These are phyloP conservation scores for Chrysaora quinquecirrha DNA, from an alignment of 30 jellyfish, hydroid and myxozoan genomes.

Conservation along the genomic window DNA sequence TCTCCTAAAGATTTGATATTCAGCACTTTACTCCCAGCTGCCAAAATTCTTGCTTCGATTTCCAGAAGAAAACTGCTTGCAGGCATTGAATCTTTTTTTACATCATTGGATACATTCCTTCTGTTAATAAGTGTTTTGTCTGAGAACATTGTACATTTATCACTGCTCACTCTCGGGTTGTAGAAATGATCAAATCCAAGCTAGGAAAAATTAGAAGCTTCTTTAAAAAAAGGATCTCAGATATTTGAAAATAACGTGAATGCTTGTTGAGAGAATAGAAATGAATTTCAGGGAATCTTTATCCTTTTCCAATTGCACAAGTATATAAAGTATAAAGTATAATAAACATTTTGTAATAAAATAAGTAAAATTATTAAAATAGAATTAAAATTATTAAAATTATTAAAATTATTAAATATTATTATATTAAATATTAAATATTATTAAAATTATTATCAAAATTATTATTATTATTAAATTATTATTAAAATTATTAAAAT, in stretches of 20 bases:
- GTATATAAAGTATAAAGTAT: not conserved
- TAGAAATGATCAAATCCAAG: slow-evolving; percentile 40
- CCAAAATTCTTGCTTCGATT: slow-evolving; percentile 27
- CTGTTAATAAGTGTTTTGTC: slow-evolving; percentile 35
- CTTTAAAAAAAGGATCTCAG: not conserved
- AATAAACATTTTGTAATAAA: not conserved
- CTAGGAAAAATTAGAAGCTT: not conserved
- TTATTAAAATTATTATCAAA: no score
- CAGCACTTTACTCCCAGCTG: slow-evolving; percentile 5
- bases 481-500: no score
- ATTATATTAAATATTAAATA: no score
- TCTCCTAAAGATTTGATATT: not conserved
- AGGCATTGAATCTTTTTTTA: slow-evolving; percentile 17
- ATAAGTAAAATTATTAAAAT: no score
- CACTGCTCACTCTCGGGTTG: not conserved
- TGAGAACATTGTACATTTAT: slow-evolving; percentile 19
- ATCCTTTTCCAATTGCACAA: slow-evolving; percentile 1
- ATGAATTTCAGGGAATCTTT: not conserved
- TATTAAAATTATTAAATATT: no score
- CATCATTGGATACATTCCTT: slow-evolving; percentile 26
- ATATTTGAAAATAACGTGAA: not conserved
- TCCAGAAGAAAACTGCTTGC: slow-evolving; percentile 37
- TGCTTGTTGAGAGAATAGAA: not conserved
- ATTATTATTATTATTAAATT: no score
- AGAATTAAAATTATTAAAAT: no score